Evolutionary conservation across 2,113 vertebrate species (phyloP).

Genomic region (Colossoma macropomum): DNA sequence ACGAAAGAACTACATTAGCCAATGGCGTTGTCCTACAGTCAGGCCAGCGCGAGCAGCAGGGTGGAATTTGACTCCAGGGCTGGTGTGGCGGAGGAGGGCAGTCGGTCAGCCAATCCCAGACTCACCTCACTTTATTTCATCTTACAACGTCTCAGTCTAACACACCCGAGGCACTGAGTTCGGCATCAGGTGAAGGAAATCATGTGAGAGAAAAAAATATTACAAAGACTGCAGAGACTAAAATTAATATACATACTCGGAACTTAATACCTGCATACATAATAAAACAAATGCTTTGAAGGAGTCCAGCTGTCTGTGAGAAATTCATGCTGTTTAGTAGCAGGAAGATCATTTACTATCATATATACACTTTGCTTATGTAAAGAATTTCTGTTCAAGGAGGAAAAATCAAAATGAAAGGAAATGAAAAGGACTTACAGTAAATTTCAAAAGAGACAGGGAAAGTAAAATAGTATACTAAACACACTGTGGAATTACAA

Average conservation of each 20-base stretch:
- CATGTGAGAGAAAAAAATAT: not conserved
- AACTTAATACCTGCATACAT: not conserved
- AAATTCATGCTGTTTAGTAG: not conserved
- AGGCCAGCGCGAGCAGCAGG: slow-evolving; percentile 18
- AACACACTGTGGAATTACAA: too few relatives aligned
- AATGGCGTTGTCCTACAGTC: slow-evolving; percentile 56
- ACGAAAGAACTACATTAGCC: slow-evolving; percentile 43
- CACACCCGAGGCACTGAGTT: not conserved
- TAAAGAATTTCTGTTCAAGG: slow-evolving; percentile 6
- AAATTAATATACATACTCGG: not conserved
- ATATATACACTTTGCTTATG: slow-evolving; percentile 37
- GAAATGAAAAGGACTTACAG: not conserved
- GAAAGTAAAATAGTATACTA: not conserved
- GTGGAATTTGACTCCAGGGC: slow-evolving; percentile 1
- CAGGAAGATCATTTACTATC: slow-evolving; percentile 15
- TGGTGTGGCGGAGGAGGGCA: not conserved
- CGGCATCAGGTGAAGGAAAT: not conserved
- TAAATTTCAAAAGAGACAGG: not conserved
- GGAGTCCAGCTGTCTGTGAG: not conserved
- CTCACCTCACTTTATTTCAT: not conserved
- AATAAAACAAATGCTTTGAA: not conserved
- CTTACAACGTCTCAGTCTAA: not conserved
- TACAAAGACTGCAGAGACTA: not conserved
- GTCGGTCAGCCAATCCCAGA: not conserved
- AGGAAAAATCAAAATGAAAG: not conserved